phyloP scores from a whole-genome alignment of 2,888 invertebrate species.

The Lumbricus terrestris region DNA sequence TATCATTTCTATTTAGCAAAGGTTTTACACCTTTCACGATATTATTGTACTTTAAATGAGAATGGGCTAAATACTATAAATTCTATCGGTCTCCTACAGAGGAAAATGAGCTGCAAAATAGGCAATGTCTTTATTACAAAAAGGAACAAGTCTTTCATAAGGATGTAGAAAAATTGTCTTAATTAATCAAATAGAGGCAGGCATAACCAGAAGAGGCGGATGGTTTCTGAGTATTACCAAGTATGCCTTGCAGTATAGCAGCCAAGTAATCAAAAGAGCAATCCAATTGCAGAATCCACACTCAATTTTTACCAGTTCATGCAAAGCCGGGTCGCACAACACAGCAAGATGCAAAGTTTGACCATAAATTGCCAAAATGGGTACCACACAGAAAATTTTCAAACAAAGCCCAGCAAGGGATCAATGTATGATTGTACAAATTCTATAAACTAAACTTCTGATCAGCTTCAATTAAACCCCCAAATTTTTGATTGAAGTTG shows the following conservation, averaged over 20 bases:
- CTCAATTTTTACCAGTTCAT: not conserved
- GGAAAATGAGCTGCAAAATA: not conserved
- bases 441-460: not conserved
- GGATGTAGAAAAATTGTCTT: not conserved
- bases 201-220: not conserved
- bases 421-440: not conserved
- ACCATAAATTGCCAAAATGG: not conserved
- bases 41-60: not conserved
- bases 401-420: not conserved
- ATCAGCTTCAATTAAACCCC: not conserved
- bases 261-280: not conserved
- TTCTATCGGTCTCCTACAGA: not conserved
- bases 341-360: not conserved
- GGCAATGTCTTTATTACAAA: not conserved
- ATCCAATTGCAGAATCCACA: not conserved
- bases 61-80: not conserved
- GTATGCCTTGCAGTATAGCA: not conserved
- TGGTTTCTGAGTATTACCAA: not conserved
- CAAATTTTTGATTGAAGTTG: not conserved
- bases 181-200: not conserved
- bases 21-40: not conserved
- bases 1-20: not conserved
- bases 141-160: not conserved
- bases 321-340: not conserved
- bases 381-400: not conserved